Conservation (phyloP, 2,888 invertebrate genomes). For the Dynastes tityus region DNA sequence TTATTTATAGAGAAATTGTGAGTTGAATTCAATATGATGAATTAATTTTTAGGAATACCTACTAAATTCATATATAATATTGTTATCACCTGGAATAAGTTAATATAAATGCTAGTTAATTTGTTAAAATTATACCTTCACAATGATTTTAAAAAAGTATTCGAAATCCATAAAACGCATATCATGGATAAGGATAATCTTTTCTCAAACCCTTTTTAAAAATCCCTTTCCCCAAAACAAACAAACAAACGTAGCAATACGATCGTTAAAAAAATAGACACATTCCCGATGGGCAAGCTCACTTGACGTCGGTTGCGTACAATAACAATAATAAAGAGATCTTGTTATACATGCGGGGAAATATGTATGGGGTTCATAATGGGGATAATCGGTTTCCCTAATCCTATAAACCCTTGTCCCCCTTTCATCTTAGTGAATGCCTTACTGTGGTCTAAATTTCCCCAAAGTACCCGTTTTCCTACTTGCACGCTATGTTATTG, state of each 20-base stretch:
- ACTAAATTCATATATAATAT: no score
- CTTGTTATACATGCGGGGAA: constrained; percentile 56
- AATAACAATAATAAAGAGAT: constrained; percentile 52
- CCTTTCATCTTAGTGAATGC: constrained; percentile 58
- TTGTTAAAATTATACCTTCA: neutral
- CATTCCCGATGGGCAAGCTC: constrained; percentile 39
- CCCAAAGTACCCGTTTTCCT: constrained; percentile 56
- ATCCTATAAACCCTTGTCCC: constrained; percentile 63
- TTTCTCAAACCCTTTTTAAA: constrained; percentile 38
- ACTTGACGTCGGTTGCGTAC: constrained; percentile 48
- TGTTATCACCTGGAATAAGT: no score
- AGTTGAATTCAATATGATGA: no score
- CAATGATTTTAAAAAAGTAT: neutral
- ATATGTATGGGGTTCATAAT: constrained; percentile 53
- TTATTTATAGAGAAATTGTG: no score
- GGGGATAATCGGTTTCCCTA: constrained; percentile 60
- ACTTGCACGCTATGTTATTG: constrained; percentile 52
- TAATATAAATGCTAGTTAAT: no score
- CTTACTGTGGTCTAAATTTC: constrained; percentile 51
- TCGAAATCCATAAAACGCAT: no score
- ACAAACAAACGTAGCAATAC: constrained; percentile 41
- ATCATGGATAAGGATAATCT: neutral
- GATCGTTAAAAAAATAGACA: constrained; percentile 4
- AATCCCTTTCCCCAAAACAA: no score
- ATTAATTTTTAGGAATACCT: no score